Conservation (phyloP, 1,140 invertebrate species). For the Steinernema feltiae region DNA sequence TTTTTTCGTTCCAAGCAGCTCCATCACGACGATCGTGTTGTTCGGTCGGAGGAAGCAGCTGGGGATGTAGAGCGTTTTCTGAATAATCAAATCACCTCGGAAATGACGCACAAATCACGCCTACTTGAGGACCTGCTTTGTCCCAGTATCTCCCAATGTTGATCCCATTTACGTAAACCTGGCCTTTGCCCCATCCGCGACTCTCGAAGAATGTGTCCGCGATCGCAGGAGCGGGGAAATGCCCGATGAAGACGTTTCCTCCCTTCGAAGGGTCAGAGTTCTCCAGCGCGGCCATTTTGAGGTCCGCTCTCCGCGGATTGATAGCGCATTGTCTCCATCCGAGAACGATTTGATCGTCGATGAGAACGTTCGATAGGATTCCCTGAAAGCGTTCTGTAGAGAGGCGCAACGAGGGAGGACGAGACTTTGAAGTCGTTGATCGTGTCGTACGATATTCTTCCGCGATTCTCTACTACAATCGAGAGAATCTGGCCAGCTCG, state of each 20-base stretch:
- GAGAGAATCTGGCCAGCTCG: not conserved
- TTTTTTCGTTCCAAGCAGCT: not conserved
- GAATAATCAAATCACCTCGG: not conserved
- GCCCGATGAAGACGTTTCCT: conserved; percentile 28
- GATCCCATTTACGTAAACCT: conserved; percentile 25
- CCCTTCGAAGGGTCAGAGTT: not conserved
- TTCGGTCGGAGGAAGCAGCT: not conserved
- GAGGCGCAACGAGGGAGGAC: not conserved
- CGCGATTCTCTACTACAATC: conserved; percentile 39
- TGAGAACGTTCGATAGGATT: not conserved
- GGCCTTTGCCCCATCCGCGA: conserved; percentile 39
- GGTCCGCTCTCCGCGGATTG: not conserved
- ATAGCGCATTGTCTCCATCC: not conserved
- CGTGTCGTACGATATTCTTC: conserved; percentile 35
- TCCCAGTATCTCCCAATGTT: conserved; percentile 39
- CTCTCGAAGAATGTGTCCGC: conserved; percentile 35
- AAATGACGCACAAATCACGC: not conserved
- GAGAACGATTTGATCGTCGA: not conserved
- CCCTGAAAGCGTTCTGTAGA: not conserved
- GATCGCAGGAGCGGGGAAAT: not conserved
- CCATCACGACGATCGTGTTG: not conserved
- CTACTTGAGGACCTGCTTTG: not conserved
- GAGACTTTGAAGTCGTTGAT: conserved; percentile 35
- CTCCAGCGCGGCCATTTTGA: not conserved
- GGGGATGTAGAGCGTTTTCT: not conserved